Base-by-base conservation (phyloP, 1,140 invertebrate species). In the Brachionus koreanus region DNA sequence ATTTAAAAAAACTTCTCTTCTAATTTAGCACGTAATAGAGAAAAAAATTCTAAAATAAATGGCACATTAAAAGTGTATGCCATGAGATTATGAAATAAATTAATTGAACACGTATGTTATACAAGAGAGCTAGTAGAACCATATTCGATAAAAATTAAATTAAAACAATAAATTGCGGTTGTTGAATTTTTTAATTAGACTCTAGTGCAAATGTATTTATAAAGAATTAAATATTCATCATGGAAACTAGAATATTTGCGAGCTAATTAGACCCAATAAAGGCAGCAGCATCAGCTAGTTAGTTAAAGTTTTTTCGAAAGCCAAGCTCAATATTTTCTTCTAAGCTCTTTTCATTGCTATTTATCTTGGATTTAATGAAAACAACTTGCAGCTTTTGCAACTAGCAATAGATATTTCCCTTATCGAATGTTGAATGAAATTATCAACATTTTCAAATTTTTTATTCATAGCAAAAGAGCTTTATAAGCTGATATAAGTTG, bases 241-340 rank as follows among this genome's bases (percentile, higher is more conserved):
- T 57, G 49, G 49, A 57, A 57, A 57, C 49, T 57, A n/a, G 49
- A 57, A 57, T 57, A 57, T 57, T 57, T 57, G 49, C 49, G 16
- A 57, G 49, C 49, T 57, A 57, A 57, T 57, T 57, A 57, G 49
- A 16, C 39, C 2, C 49, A 57, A 19, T 19, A 57, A 19, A 19
- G n/a, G 19, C n/a, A 19, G 7, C 49, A 19, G 29, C 29, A 29
- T 1, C 3, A 29, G 29, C 29, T 29, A 29, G 29, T 29, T 29
- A 29, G 29, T 29, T 29, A 29, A 3, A 29, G 9, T 3, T 57
- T 57, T 57, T 57, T 16, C 19, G 49, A 57, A 57, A 57, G 49
- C 49, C 49, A 23, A 57, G 49, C 49, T 7, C 49, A 23, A 19
- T 19, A 57, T 19, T 57, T 2, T 19, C 7, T 7, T 57, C 49